These are phyloP conservation scores for Drosophila neoperkinsi DNA, from an alignment of 2,888 invertebrate species.

Conservation along the genomic window DNA sequence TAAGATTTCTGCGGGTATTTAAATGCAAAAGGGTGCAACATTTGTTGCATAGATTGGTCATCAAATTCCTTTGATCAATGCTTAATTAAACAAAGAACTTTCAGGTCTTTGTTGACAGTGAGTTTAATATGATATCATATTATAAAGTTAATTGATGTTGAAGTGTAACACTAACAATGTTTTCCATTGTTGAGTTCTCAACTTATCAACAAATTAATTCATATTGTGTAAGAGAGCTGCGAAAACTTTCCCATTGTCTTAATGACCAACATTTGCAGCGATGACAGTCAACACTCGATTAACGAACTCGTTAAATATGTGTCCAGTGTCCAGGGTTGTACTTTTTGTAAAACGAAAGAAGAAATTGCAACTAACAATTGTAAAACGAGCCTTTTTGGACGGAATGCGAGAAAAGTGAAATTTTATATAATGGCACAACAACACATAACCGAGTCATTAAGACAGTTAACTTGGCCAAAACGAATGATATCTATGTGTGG, in stretches of 20 bases:
- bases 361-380: conserved; percentile 42
- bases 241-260: conserved; percentile 43
- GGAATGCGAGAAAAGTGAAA: conserved; percentile 70
- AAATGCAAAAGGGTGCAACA: neutral
- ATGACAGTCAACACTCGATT: conserved; percentile 38
- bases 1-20: neutral
- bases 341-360: conserved; percentile 13
- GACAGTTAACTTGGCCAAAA: conserved; percentile 71
- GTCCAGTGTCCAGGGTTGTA: conserved; percentile 16
- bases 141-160: neutral
- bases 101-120: too few species aligned
- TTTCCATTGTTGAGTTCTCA: neutral
- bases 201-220: conserved; percentile 2
- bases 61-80: neutral
- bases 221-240: conserved; percentile 36
- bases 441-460: conserved; percentile 78
- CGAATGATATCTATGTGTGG: conserved; percentile 70
- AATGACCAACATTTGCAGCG: conserved; percentile 51
- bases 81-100: too few species aligned
- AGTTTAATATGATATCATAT: too few species aligned
- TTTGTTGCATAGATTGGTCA: neutral
- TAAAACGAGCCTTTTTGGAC: conserved; percentile 56
- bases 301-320: conserved; percentile 43
- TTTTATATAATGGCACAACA: conserved; percentile 67
- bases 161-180: neutral